Conservation (phyloP, 2,888 invertebrate genomes). For the Drosophila aldrichi region DNA sequence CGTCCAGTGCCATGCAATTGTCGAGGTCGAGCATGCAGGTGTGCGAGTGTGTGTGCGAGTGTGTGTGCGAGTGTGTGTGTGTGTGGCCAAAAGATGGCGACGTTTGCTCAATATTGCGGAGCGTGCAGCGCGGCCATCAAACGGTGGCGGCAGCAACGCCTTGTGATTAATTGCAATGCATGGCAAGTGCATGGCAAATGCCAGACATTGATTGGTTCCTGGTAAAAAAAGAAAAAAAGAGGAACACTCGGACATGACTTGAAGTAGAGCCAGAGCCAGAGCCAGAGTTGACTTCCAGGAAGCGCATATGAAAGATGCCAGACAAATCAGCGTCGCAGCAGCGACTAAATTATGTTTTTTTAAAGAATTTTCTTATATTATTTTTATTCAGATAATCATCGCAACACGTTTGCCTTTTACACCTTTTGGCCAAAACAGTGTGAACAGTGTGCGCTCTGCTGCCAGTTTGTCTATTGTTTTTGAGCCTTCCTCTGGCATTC, state of each 20-base stretch:
- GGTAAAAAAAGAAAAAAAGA: slow-evolving; percentile 56
- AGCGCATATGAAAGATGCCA: slow-evolving; percentile 31
- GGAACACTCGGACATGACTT: slow-evolving; percentile 44
- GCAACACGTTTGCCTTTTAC: slow-evolving; percentile 40
- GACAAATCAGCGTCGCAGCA: slow-evolving; percentile 71
- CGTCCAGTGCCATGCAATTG: slow-evolving; percentile 65
- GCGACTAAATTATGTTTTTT: not conserved
- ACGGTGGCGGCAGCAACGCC: slow-evolving; percentile 48
- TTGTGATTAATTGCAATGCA: slow-evolving; percentile 71
- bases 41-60: slow-evolving; percentile 36
- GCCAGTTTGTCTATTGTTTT: slow-evolving; percentile 52
- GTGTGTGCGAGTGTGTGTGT: slow-evolving; percentile 39
- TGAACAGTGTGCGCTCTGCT: slow-evolving; percentile 7
- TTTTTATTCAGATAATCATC: slow-evolving; percentile 26
- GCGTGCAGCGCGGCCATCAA: slow-evolving; percentile 69
- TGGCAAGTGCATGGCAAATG: slow-evolving; percentile 57
- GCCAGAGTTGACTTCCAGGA: slow-evolving; percentile 45
- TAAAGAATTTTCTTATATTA: not conserved
- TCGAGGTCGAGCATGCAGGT: slow-evolving; percentile 35
- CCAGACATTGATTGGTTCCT: slow-evolving; percentile 72
- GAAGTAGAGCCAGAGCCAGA: not conserved
- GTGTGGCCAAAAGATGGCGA: slow-evolving; percentile 64
- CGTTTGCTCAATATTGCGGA: slow-evolving; percentile 39
- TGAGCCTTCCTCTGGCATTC: not conserved
- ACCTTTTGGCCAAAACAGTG: slow-evolving; percentile 36